These are phyloP conservation scores for Cebus imitator DNA, from an alignment of 2,113 vertebrate genomes.

Conservation along the genomic window DNA sequence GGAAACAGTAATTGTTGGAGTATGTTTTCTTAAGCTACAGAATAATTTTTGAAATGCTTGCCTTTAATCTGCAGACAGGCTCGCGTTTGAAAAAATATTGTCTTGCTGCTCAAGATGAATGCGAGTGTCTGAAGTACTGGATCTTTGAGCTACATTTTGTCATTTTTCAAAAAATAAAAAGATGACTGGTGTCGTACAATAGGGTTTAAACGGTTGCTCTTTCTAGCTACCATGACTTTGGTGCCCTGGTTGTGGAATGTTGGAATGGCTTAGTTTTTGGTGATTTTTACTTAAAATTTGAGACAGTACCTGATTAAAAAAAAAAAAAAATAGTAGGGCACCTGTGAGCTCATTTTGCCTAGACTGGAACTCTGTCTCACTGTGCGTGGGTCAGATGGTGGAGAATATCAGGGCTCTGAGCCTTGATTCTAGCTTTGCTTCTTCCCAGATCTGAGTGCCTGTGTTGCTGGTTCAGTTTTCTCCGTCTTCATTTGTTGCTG, in stretches of 20 bases:
- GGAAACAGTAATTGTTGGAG: conserved; percentile 81
- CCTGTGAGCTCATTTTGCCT: neutral
- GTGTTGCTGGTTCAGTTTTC: rapidly evolving
- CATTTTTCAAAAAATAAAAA: neutral
- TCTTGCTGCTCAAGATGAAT: rapidly evolving
- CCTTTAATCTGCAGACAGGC: conserved; percentile 2
- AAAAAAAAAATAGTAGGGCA: neutral
- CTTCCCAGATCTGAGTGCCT: neutral
- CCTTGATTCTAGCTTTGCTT: neutral
- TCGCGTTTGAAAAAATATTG: neutral
- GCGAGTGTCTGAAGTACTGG: rapidly evolving
- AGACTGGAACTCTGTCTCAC: neutral
- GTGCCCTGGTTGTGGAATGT: rapidly evolving
- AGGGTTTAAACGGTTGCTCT: neutral
- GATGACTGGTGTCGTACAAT: neutral
- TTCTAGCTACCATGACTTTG: neutral
- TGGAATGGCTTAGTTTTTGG: too few species aligned
- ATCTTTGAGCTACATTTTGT: neutral
- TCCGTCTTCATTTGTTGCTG: neutral
- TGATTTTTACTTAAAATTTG: neutral
- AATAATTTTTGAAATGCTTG: conserved; percentile 76
- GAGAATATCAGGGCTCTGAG: neutral
- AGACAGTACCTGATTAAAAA: neutral
- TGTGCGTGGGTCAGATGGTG: too few species aligned
- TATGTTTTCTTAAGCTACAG: conserved; percentile 83